Conservation (phyloP, 2,888 invertebrate species). For the Taphrorychus bicolor region DNA sequence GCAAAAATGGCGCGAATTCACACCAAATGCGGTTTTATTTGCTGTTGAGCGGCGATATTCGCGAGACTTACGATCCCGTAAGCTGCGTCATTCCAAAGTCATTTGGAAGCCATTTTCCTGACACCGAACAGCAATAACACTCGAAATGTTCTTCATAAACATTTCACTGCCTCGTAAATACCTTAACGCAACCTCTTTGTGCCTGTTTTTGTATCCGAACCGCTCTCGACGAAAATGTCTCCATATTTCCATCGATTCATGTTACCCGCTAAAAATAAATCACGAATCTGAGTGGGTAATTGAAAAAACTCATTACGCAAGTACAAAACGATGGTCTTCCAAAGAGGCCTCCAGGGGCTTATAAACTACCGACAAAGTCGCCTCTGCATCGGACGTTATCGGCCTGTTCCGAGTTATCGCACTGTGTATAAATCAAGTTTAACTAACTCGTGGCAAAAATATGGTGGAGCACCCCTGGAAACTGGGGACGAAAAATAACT, state of each 20-base stretch:
- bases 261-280: background rate
- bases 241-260: slow-evolving; percentile 28
- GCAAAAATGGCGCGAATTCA: background rate
- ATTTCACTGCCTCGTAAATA: slow-evolving; percentile 33
- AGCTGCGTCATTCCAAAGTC: slow-evolving; percentile 30
- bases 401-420: slow-evolving; percentile 51
- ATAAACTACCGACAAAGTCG: slow-evolving; percentile 44
- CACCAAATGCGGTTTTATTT: background rate
- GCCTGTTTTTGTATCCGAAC: slow-evolving; percentile 25
- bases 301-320: background rate
- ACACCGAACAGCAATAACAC: slow-evolving; percentile 32
- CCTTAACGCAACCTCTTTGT: slow-evolving; percentile 32
- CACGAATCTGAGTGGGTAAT: background rate
- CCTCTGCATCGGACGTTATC: slow-evolving; percentile 58
- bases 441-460: slow-evolving; percentile 56
- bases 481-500: background rate
- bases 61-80: slow-evolving; percentile 2
- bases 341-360: background rate
- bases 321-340: background rate
- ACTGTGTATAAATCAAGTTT: slow-evolving; percentile 58
- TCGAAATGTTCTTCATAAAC: slow-evolving; percentile 32
- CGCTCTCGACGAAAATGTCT: slow-evolving; percentile 24
- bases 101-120: slow-evolving; percentile 27
- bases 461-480: slow-evolving; percentile 48
- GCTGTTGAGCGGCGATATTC: slow-evolving; percentile 7